phyloP scores from a whole-genome alignment of 2,888 invertebrate genomes.

The Gasteruption jaculator region DNA sequence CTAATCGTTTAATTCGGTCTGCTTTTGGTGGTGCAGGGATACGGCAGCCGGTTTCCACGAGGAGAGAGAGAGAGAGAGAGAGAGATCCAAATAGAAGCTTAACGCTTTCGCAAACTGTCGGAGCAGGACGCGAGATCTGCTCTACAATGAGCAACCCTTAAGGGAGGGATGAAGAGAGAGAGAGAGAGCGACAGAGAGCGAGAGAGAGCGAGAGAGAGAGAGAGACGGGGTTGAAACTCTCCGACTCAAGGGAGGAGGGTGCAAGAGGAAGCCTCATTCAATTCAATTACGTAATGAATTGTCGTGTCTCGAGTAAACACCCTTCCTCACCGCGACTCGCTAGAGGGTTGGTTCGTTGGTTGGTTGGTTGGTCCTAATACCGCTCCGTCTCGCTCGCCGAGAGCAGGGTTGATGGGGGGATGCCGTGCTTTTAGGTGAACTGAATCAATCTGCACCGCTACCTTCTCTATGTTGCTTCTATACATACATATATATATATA shows the following conservation, averaged over 20 bases:
- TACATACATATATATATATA: too few species aligned
- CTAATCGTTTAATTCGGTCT: slow-evolving; percentile 53
- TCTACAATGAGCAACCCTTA: too few species aligned
- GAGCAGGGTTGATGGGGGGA: background rate
- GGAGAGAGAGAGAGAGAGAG: too few species aligned
- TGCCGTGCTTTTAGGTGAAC: slow-evolving; percentile 20
- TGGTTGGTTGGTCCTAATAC: background rate
- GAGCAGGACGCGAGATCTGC: too few species aligned
- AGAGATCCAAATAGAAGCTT: too few species aligned
- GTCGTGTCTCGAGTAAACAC: slow-evolving; percentile 52
- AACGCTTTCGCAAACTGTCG: too few species aligned
- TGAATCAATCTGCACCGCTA: slow-evolving; percentile 32
- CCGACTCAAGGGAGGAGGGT: slow-evolving; percentile 10
- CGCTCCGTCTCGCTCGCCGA: background rate
- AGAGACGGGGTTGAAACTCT: slow-evolving; percentile 17
- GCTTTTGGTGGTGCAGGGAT: slow-evolving; percentile 26
- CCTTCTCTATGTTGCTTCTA: too few species aligned
- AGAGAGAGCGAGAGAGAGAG: too few species aligned
- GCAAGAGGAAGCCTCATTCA: slow-evolving; percentile 43
- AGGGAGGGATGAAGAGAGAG: slow-evolving; percentile 11
- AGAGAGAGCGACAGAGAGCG: too few species aligned
- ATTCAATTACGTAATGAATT: slow-evolving; percentile 53
- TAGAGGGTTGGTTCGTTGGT: slow-evolving; percentile 20
- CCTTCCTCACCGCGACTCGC: slow-evolving; percentile 44
- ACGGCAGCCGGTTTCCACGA: slow-evolving; percentile 18